A percentile compares a stretch with the other conserved stretches of the same genome.
These are phyloP conservation scores for Luidia sarsii DNA, from an alignment of 53 echinoderm and acorn worm genomes.

Conservation along the genomic window DNA sequence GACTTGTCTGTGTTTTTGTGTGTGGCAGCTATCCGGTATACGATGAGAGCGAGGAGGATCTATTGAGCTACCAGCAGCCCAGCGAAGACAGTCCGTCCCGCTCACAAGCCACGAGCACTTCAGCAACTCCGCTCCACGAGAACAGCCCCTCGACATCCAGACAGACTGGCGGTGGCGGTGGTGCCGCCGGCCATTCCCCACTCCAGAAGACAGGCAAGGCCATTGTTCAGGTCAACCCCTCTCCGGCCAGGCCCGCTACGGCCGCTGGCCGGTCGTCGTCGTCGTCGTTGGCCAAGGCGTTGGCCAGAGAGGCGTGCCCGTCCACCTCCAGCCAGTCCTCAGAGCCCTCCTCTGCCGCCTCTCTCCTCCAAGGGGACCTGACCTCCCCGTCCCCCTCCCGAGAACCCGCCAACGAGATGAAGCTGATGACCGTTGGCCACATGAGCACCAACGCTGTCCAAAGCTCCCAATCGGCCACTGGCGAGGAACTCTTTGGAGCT, in stretches of 20 bases:
- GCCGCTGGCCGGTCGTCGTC: background rate
- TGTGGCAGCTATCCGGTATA: slow-evolving; percentile 27
- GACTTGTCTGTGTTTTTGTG: background rate
- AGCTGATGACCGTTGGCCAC: slow-evolving; percentile 32
- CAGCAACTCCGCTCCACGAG: slow-evolving; percentile 38
- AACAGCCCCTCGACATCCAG: slow-evolving; percentile 39
- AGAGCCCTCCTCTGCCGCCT: slow-evolving; percentile 29
- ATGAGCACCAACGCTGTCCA: slow-evolving; percentile 36
- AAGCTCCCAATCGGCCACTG: background rate
- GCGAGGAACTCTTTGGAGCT: slow-evolving; percentile 39
- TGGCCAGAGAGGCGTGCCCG: background rate
- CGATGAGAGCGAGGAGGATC: slow-evolving; percentile 40
- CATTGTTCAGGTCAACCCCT: background rate
- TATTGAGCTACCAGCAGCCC: slow-evolving; percentile 32
- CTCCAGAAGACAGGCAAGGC: background rate
- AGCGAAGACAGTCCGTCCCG: slow-evolving; percentile 34
- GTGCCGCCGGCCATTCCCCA: slow-evolving; percentile 7
- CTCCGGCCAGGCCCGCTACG: slow-evolving; percentile 6
- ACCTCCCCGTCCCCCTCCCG: background rate
- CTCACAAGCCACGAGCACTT: slow-evolving; percentile 32
- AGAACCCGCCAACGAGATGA: slow-evolving; percentile 20
- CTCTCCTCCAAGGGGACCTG: slow-evolving; percentile 17
- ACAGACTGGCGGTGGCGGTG: background rate
- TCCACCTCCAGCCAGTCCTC: slow-evolving; percentile 41
- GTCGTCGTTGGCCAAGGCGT: background rate